phyloP scores from a whole-genome alignment of 2,888 invertebrate species.

The Stictocephala bisonia region DNA sequence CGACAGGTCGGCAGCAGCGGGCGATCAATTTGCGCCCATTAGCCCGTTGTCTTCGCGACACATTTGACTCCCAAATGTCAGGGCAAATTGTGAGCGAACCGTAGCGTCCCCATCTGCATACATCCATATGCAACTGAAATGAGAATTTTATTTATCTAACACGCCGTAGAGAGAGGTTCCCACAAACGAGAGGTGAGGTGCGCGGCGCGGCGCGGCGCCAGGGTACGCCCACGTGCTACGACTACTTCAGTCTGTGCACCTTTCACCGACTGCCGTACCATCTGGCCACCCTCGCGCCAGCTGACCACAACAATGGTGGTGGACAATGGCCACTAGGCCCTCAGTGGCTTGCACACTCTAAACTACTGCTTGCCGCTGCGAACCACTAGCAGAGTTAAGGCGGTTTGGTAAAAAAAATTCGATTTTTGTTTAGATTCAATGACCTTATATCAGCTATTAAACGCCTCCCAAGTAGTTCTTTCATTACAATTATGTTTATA shows the following conservation, averaged over 20 bases:
- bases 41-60: not conserved
- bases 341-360: not conserved
- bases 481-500: no score
- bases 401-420: no score
- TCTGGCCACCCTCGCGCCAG: not conserved
- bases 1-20: not conserved
- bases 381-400: no score
- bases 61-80: conserved; percentile 32
- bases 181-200: no score
- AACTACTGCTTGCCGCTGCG: not conserved
- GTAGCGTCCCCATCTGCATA: conserved; percentile 34
- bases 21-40: conserved; percentile 11
- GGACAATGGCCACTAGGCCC: not conserved
- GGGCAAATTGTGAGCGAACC: conserved; percentile 28
- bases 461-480: no score
- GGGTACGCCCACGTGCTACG: not conserved
- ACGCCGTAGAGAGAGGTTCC: not conserved
- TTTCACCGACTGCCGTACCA: not conserved
- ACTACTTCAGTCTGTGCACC: conserved; percentile 9
- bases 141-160: conserved; percentile 40
- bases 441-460: no score
- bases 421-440: no score
- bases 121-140: conserved; percentile 38
- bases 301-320: not conserved
- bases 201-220: not conserved